Evolutionary conservation across 2,888 invertebrate genomes (phyloP), one percentile per base, ranked within the genome.

Genomic region (Drosophila fungiperda): DNA sequence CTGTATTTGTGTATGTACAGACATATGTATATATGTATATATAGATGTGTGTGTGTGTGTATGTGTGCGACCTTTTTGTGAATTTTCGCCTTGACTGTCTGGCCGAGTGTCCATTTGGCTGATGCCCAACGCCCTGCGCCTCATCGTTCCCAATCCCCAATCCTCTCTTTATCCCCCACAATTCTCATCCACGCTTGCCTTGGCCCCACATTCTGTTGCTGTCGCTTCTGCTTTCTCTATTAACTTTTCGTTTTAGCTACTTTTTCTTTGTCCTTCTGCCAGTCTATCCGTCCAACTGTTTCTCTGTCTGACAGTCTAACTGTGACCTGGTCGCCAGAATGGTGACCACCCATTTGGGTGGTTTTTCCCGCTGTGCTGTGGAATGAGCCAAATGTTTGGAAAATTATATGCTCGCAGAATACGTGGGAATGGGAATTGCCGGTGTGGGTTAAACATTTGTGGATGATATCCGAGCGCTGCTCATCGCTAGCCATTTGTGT

Each of bases 191-290:
- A 67, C 57, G 57, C 29, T 38, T 78, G 87, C 83, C 83, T 88
- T 90, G 89, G 89, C 90, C 83, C 81, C 83, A 89, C 83, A 87
- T 89, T 84, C 82, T 78, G 67, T 54, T 80, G 83, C 70, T 80
- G 79, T 83, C 73, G 63, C 78, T 78, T 73, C 80, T 87, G 90
- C 87, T 90, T 86, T 89, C 90, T 86, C 86, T 86, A 86, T 90
- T 86, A 86, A 86, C 85, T 86, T 89, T 85, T 85, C 85, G 85
- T 89, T 85, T 89, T 87, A 84, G 85, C 87, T 85, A 85, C 85
- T 85, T 89, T 89, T 85, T 87, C 85, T 85, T 77, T 87, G 82
- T 84, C 82, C 84, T 68, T 62, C 81, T 65, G 54, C 29, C 65
- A n/a, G 54, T 36, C 66, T 64, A 33, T 20, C 40, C 40, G 4